phyloP scores from a whole-genome alignment of 1,140 invertebrate genomes.

The Zaprionus vittiger region DNA sequence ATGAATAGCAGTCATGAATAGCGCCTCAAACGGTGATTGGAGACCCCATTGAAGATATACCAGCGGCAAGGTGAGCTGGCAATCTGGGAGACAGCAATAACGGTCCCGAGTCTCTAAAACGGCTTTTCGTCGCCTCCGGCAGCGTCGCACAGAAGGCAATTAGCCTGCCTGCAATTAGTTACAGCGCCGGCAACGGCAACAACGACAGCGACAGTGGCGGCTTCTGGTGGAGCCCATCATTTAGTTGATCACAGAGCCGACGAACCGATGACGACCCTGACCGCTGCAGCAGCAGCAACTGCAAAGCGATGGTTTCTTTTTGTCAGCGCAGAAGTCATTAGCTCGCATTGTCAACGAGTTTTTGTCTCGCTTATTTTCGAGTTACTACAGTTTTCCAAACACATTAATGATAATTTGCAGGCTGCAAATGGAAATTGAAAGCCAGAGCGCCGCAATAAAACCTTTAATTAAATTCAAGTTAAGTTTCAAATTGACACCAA shows the following conservation, averaged over 20 bases:
- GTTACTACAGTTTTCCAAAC: not conserved
- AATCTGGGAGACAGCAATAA: conserved; percentile 44
- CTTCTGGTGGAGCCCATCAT: conserved; percentile 72
- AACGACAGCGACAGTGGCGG: conserved; percentile 45
- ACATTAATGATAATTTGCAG: not conserved
- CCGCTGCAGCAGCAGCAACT: conserved; percentile 36
- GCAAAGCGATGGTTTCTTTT: conserved; percentile 7
- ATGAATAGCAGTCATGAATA: not conserved
- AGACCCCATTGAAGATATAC: not conserved
- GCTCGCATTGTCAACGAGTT: conserved; percentile 48
- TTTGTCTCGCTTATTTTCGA: not conserved
- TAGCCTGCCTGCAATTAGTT: conserved; percentile 59
- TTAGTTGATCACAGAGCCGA: conserved; percentile 77
- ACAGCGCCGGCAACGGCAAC: conserved; percentile 26
- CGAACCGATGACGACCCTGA: conserved; percentile 51
- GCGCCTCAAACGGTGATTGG: not conserved
- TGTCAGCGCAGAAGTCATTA: conserved; percentile 38
- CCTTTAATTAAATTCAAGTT: conserved; percentile 56
- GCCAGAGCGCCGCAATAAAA: not conserved
- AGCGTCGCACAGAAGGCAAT: conserved; percentile 42
- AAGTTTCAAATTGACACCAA: conserved; percentile 42
- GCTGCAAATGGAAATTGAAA: not conserved
- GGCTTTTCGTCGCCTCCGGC: conserved; percentile 66
- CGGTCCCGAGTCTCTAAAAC: conserved; percentile 50
- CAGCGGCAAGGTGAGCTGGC: conserved; percentile 42